Conservation (phyloP, 1,140 invertebrate species). For the Holcopasites calliopsidis region DNA sequence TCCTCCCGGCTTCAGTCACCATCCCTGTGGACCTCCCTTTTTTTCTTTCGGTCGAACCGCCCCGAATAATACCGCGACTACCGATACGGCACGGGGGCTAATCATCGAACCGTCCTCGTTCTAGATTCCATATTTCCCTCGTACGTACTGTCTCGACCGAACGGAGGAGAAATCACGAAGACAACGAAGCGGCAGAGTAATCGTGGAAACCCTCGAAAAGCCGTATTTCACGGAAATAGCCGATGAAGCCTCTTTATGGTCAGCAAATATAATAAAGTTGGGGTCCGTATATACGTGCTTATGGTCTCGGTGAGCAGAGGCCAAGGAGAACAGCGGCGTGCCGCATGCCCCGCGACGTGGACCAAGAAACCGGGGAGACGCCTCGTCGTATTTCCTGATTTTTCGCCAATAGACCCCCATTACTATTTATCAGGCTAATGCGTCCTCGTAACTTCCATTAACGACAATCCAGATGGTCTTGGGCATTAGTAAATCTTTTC, state of each 20-base stretch:
- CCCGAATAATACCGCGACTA: slow-evolving; percentile 40
- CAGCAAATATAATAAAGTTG: slow-evolving; percentile 79
- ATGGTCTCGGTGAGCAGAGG: slow-evolving; percentile 66
- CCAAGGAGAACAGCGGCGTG: slow-evolving; percentile 72
- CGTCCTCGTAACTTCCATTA: slow-evolving; percentile 78
- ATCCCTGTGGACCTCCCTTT: slow-evolving; percentile 33
- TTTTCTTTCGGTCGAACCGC: slow-evolving; percentile 38
- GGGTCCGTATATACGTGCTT: slow-evolving; percentile 77
- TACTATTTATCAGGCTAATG: slow-evolving; percentile 80
- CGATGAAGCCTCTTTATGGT: slow-evolving; percentile 78
- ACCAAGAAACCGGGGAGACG: slow-evolving; percentile 68
- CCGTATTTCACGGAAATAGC: slow-evolving; percentile 76
- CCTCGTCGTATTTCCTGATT: slow-evolving; percentile 79
- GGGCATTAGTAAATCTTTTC: slow-evolving; percentile 64
- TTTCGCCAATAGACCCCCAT: slow-evolving; percentile 79
- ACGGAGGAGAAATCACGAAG: slow-evolving; percentile 8
- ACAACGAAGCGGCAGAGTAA: slow-evolving; percentile 55
- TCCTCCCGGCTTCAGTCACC: slow-evolving; percentile 1
- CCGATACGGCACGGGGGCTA: slow-evolving; percentile 48
- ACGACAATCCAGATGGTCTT: slow-evolving; percentile 76
- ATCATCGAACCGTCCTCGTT: slow-evolving; percentile 49
- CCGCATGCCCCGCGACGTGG: slow-evolving; percentile 36
- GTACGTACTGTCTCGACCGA: not conserved
- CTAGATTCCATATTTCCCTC: slow-evolving; percentile 3
- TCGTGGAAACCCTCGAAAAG: slow-evolving; percentile 63